Evolutionary conservation across 2,888 invertebrate genomes (phyloP), one percentile per base, ranked within the genome.

Genomic region (Rhynchonema sp.): DNA sequence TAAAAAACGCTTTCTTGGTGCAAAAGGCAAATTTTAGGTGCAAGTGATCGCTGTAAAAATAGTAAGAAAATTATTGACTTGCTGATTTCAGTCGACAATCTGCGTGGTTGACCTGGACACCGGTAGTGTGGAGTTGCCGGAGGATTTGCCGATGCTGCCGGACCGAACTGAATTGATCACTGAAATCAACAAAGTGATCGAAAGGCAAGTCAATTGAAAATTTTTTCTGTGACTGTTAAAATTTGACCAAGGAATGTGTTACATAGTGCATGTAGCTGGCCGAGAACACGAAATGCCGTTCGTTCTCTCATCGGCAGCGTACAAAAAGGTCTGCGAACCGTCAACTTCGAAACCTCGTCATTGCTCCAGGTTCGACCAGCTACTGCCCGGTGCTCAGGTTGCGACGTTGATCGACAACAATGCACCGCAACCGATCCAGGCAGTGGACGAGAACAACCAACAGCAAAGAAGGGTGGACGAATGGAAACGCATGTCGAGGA

Each of bases 91-190:
- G 79, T 89, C 89, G 17, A 87, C 87, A 63, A 79, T 92, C 58
- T 98, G 96, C 77, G 84, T 90, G 72, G 87, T 98, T 58, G 92
- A 98, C 77, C 85, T 98, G 65, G 96, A 98, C 76, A 85, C 85
- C 68, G 86, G 86, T 65, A 83, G 82, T 68, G 85, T 94, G 67
- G 91, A 92, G 74, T 79, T 90, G 67, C 94, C 94, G 0, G 96
- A 96, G 76, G 96, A 96, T 75, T 78, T 94, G 68, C 91, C 92
- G 0, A 80, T 82, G 63, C 89, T 96, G 75, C 96, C 98, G 0
- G 86, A 92, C 73, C 82, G 85, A 71, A 81, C 83, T 64, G 86
- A 88, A 61, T 85, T 94, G 67, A 82, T 85, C 66, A 83, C 85
- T 53, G 94, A 94, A 77, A 81, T 94, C 58, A 74, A 75, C 65